Conservation (phyloP, 2,888 invertebrate genomes). For the Agriotes lineatus region DNA sequence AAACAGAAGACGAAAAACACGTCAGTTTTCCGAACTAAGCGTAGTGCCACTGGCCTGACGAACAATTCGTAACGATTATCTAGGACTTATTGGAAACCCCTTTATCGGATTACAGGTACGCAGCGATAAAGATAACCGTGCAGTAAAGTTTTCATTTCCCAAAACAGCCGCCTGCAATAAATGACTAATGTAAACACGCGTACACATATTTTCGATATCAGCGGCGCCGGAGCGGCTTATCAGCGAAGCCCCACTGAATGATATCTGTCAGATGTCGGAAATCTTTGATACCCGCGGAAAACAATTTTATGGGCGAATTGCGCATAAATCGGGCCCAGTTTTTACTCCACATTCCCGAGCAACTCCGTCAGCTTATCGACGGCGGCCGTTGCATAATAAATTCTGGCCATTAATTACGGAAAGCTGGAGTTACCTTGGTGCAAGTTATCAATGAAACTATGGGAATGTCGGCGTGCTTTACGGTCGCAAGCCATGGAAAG, state of each 20-base stretch:
- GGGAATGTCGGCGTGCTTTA: too few species aligned
- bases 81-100: background rate
- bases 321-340: background rate
- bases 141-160: background rate
- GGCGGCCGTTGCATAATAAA: background rate
- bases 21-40: too few species aligned
- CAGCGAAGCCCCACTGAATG: background rate
- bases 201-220: background rate
- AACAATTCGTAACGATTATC: too few species aligned
- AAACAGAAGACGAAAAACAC: too few species aligned
- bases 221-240: constrained; percentile 10
- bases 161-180: constrained; percentile 17
- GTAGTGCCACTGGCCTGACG: too few species aligned
- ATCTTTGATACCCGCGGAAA: background rate
- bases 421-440: background rate
- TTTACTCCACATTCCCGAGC: constrained; percentile 1
- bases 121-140: background rate
- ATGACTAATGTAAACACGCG: background rate
- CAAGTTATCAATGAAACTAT: constrained; percentile 1
- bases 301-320: constrained; percentile 2
- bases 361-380: background rate
- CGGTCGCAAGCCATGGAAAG: background rate
- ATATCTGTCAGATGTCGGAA: background rate
- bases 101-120: background rate
- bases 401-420: background rate